Base-by-base conservation (phyloP, 2,888 invertebrate genomes). In the Brachyptera risi region DNA sequence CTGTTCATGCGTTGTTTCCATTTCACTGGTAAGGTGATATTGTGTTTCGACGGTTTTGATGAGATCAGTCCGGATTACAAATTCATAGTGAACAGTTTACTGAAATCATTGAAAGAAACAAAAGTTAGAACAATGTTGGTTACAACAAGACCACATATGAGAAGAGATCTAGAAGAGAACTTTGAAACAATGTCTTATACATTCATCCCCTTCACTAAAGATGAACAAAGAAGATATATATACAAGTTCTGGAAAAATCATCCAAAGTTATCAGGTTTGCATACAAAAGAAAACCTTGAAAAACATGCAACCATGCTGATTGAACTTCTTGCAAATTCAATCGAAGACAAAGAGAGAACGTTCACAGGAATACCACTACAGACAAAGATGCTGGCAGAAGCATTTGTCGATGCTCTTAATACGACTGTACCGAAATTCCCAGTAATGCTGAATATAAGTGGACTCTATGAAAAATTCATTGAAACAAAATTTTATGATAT, bases 1-100 rank as follows among this genome's bases (percentile, higher is more conserved):
- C n/a, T n/a, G n/a, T n/a, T n/a, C n/a, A n/a, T n/a, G n/a, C n/a
- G n/a, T n/a, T n/a, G 31, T 31, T 31, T 31, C 7, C 11, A 7
- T 5, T 31, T 31, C 31, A 7, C 13, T 31, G 56, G 56, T 13
- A 56, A 47, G n/a, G 50, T 64, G 24, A 35, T 49, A 9, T 9
- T 61, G 3, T 17, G 62, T 23, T 50, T 64, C 54, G 64, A 64
- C 56, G 62, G 62, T 3, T 59, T 63, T 40, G 64, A 64, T 47
- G 64, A 64, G 26, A 51, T 64, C 7, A 42, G 44, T 42, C 60
- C 62, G 2, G 4, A n/a, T 1, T 58, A 54, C n/a, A 58, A 27
- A 2, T 50, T 58, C 15, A 44, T 15, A 1, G 31, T 60, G 13
- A 26, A 42, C 1, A 24, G 13, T 7, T 26, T 63, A 24, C 17